Conservation (phyloP, 2,113 vertebrate species). For the Spea bombifrons region DNA sequence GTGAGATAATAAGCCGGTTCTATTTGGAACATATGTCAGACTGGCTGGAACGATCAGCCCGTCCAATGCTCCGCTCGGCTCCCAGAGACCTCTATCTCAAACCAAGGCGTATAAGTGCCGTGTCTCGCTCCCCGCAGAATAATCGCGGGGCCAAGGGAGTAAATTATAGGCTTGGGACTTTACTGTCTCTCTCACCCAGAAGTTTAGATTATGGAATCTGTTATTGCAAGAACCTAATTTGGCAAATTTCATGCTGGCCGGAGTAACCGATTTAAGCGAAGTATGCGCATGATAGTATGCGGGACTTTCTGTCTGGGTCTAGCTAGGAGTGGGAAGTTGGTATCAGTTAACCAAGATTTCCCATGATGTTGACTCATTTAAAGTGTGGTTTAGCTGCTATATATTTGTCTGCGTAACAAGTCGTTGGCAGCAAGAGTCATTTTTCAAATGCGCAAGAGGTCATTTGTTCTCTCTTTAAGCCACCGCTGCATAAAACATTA, state of each 20-base stretch:
- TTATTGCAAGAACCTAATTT: not conserved
- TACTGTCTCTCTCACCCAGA: constrained; percentile 34
- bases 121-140: not conserved
- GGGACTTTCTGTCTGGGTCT: not conserved
- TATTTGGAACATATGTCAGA: constrained; percentile 53
- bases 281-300: not conserved
- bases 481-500: no score
- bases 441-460: not conserved
- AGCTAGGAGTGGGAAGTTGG: not conserved
- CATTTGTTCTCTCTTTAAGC: no score
- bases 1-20: constrained; percentile 13
- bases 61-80: constrained; percentile 35
- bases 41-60: constrained; percentile 47
- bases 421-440: constrained; percentile 1
- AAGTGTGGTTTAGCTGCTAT: constrained; percentile 23
- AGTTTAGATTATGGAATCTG: constrained; percentile 27
- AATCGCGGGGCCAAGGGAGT: not conserved
- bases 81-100: constrained; percentile 41
- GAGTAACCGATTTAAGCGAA: constrained; percentile 2
- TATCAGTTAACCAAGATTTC: constrained; percentile 5
- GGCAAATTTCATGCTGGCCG: not conserved
- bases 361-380: not conserved
- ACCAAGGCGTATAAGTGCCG: constrained; percentile 4
- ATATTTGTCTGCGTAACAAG: constrained; percentile 1
- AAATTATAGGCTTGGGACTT: constrained; percentile 7